These are phyloP conservation scores for Setophaga coronata DNA, from an alignment of 2,113 vertebrate species.

Conservation along the genomic window DNA sequence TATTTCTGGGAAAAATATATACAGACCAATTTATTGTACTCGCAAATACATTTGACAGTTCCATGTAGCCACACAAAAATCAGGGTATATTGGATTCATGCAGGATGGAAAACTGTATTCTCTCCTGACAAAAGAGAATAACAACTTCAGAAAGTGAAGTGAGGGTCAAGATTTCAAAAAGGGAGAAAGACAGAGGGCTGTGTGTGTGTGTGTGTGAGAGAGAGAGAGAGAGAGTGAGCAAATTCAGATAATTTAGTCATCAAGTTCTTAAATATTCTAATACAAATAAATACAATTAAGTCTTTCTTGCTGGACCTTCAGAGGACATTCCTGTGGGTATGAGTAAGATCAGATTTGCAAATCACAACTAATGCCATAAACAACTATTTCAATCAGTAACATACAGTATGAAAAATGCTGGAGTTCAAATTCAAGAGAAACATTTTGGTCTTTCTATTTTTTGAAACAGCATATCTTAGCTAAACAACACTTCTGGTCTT, in stretches of 20 bases:
- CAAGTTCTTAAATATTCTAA: neutral
- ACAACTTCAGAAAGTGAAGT: neutral
- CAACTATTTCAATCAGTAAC: neutral
- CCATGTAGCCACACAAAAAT: neutral
- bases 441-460: neutral
- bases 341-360: neutral
- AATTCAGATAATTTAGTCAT: neutral
- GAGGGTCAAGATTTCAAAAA: neutral
- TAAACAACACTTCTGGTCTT: neutral
- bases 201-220: neutral
- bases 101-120: neutral
- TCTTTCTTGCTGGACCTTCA: neutral
- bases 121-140: neutral
- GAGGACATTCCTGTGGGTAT: rapidly evolving
- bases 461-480: neutral
- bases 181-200: neutral
- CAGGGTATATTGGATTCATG: neutral
- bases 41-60: neutral
- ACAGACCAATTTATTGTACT: neutral
- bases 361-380: neutral
- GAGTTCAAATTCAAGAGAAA: neutral
- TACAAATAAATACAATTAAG: neutral
- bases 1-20: neutral
- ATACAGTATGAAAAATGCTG: neutral
- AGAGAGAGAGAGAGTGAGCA: neutral